These are phyloP conservation scores for Zelleria hepariella DNA, from an alignment of 2,888 invertebrate species.

Conservation along the genomic window DNA sequence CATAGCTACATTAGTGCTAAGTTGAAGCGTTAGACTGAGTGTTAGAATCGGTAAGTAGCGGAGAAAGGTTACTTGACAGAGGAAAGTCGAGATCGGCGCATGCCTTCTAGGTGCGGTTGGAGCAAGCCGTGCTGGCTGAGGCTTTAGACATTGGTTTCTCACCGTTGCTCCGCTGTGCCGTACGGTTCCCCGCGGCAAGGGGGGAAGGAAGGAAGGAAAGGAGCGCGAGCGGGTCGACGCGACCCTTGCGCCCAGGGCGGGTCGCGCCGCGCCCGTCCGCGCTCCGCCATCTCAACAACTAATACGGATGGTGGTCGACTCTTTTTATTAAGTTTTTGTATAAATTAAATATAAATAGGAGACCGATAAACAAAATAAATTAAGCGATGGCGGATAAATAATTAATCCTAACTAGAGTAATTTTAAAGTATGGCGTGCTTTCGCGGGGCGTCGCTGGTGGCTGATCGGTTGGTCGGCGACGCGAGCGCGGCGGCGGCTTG, in stretches of 20 bases:
- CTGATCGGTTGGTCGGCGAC: constrained; percentile 62
- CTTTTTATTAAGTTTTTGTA: constrained; percentile 49
- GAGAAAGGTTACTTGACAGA: constrained; percentile 54
- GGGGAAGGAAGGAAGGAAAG: constrained; percentile 38
- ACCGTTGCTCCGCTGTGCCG: constrained; percentile 59
- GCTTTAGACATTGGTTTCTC: constrained; percentile 66
- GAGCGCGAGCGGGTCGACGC: constrained; percentile 43
- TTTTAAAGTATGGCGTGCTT: constrained; percentile 64
- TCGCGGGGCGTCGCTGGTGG: constrained; percentile 63
- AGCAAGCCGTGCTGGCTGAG: constrained; percentile 66
- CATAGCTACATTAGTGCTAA: constrained; percentile 64
- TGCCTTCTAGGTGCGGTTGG: constrained; percentile 61
- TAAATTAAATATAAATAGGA: constrained; percentile 53
- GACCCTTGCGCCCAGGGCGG: constrained; percentile 26
- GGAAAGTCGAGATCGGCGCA: constrained; percentile 38
- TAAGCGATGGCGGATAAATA: constrained; percentile 69
- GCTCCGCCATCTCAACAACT: constrained; percentile 41
- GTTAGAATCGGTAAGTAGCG: constrained; percentile 59
- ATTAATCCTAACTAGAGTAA: constrained; percentile 61
- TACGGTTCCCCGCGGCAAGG: constrained; percentile 50
- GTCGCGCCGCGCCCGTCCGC: constrained; percentile 36
- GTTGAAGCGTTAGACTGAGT: constrained; percentile 57
- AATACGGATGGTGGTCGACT: constrained; percentile 65
- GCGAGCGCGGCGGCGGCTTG: constrained; percentile 53
- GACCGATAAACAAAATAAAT: constrained; percentile 69